phyloP scores from a whole-genome alignment of 2,113 vertebrate genomes.

The Oncorhynchus nerka region DNA sequence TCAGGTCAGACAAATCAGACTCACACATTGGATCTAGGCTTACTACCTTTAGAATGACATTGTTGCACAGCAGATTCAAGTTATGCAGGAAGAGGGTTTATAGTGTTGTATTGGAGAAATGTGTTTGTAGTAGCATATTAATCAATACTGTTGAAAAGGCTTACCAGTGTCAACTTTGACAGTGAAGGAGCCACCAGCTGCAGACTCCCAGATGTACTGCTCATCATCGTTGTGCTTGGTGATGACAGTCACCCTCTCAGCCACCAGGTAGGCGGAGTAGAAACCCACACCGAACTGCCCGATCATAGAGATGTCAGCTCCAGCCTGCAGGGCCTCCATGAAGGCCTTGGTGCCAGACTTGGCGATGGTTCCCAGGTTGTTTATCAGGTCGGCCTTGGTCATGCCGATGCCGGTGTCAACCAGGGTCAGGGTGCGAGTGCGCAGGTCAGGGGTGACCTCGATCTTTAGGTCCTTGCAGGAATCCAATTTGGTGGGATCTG shows the following conservation, averaged over 20 bases:
- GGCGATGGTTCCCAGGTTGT: slow-evolving; percentile 45
- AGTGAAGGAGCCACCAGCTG: slow-evolving; percentile 45
- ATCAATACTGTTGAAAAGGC: slow-evolving; percentile 2
- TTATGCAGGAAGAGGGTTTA: too few species aligned
- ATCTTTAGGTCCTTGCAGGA: slow-evolving; percentile 40
- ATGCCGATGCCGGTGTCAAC: slow-evolving; percentile 43
- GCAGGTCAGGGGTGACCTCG: slow-evolving; percentile 30
- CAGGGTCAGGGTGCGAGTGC: slow-evolving; percentile 33
- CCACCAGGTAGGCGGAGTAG: slow-evolving; percentile 45
- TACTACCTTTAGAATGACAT: neutral
- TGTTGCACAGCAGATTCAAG: neutral
- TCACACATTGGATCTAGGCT: neutral
- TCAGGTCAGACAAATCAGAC: neutral
- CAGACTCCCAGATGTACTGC: slow-evolving; percentile 46
- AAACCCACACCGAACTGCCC: slow-evolving; percentile 48
- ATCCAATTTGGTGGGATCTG: slow-evolving; percentile 38
- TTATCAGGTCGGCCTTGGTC: slow-evolving; percentile 43
- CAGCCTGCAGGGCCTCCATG: slow-evolving; percentile 37
- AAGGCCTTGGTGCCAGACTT: slow-evolving; percentile 46
- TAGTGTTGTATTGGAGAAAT: neutral
- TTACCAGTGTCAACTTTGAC: slow-evolving; percentile 34
- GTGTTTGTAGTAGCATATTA: neutral
- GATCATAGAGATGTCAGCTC: slow-evolving; percentile 43
- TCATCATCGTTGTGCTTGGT: slow-evolving; percentile 51
- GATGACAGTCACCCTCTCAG: slow-evolving; percentile 38